These are phyloP conservation scores for Xiphophorus couchianus DNA, from an alignment of 2,113 vertebrate genomes.

Conservation along the genomic window DNA sequence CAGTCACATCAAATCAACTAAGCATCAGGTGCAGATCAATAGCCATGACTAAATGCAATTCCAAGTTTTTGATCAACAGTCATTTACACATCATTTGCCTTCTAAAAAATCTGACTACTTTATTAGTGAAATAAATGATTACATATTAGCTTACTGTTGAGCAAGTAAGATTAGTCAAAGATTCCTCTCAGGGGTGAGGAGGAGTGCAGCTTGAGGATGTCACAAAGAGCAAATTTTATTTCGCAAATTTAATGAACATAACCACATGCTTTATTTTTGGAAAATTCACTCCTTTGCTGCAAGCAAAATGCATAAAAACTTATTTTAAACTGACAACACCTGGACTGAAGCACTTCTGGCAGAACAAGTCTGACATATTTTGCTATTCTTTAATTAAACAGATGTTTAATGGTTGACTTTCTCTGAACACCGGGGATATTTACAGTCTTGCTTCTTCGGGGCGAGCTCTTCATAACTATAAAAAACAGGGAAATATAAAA, in stretches of 20 bases:
- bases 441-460: conserved; percentile 8
- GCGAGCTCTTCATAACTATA: background rate
- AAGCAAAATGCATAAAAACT: background rate
- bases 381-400: conserved; percentile 9
- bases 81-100: no score
- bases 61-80: background rate
- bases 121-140: no score
- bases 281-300: background rate
- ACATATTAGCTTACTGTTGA: no score
- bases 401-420: conserved; percentile 7
- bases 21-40: conserved; percentile 46
- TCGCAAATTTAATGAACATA: background rate
- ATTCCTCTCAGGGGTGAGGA: no score
- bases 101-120: no score
- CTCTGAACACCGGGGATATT: conserved; percentile 13
- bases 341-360: background rate
- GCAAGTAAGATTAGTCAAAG: no score
- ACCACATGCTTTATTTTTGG: background rate
- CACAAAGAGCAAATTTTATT: background rate
- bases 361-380: background rate
- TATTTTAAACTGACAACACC: fast-evolving
- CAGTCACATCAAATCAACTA: conserved; percentile 44
- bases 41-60: conserved; percentile 30
- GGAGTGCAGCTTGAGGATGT: no score
- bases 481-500: conserved; percentile 10